phyloP scores from a whole-genome alignment of 2,888 invertebrate species.

The Adelognathus sp. region DNA sequence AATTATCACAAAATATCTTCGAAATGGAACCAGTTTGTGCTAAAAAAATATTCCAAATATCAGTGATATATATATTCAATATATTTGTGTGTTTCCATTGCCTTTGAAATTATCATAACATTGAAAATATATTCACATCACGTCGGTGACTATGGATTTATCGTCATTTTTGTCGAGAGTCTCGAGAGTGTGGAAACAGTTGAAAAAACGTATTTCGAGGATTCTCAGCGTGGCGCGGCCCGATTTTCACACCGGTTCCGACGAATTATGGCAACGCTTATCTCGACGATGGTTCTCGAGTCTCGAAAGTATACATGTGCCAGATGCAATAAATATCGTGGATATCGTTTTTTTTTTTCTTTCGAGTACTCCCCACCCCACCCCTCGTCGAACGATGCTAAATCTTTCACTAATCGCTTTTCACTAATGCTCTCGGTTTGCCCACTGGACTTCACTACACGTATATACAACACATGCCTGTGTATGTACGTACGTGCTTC shows the following conservation, averaged over 20 bases:
- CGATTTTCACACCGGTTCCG: slow-evolving; percentile 41
- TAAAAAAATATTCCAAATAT: no score
- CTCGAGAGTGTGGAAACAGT: no score
- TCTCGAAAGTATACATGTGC: background rate
- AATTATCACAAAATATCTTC: no score
- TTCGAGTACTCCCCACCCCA: background rate
- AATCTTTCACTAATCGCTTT: slow-evolving; percentile 48
- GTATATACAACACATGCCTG: background rate
- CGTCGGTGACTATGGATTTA: no score
- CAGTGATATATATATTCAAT: no score
- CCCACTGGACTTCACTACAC: background rate
- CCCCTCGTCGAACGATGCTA: slow-evolving; percentile 24
- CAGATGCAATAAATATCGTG: slow-evolving; percentile 43
- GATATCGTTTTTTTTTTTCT: no score
- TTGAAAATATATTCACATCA: no score
- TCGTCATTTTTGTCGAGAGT: no score
- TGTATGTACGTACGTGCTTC: background rate
- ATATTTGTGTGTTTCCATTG: no score
- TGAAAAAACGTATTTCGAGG: slow-evolving; percentile 39
- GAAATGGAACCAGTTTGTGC: no score
- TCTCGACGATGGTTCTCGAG: slow-evolving; percentile 34
- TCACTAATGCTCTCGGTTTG: slow-evolving; percentile 15
- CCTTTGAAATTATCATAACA: no score
- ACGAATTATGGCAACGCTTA: slow-evolving; percentile 48
- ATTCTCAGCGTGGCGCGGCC: slow-evolving; percentile 29